phyloP scores from a whole-genome alignment of 2,888 invertebrate species.

The Drosophila histrio region DNA sequence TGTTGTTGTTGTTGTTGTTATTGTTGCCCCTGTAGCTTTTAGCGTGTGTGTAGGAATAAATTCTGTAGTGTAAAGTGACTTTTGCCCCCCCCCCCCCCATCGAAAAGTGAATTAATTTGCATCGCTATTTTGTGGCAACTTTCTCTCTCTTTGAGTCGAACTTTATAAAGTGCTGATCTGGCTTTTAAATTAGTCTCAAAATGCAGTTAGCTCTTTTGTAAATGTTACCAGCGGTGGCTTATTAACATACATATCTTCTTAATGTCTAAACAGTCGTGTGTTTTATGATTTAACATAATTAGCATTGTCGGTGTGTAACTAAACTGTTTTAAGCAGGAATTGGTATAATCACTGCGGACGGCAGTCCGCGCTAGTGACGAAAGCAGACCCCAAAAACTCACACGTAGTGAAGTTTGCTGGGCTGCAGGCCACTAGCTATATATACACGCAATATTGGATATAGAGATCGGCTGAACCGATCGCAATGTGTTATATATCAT shows the following conservation, averaged over 20 bases:
- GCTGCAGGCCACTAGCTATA: no score
- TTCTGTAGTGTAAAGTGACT: slow-evolving; percentile 59
- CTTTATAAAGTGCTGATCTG: slow-evolving; percentile 19
- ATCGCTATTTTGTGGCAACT: slow-evolving; percentile 11
- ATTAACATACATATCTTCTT: neutral
- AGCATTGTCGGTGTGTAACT: neutral
- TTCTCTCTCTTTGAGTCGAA: slow-evolving; percentile 1
- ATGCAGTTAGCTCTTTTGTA: neutral
- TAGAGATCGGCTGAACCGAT: no score
- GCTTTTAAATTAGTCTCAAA: slow-evolving; percentile 10
- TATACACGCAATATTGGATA: no score
- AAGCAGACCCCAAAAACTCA: no score
- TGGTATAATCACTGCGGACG: no score
- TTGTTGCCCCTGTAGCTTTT: slow-evolving; percentile 1
- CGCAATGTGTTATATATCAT: no score
- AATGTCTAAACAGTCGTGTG: neutral
- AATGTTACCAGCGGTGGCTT: neutral
- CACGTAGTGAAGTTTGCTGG: no score
- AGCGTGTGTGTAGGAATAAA: slow-evolving; percentile 14
- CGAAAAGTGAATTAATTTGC: slow-evolving; percentile 66
- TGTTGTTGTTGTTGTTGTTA: slow-evolving; percentile 24
- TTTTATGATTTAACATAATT: neutral
- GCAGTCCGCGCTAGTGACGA: no score
- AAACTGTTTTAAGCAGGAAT: neutral
- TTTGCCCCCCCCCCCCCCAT: slow-evolving; percentile 26